Evolutionary conservation across 2,888 invertebrate genomes (phyloP).

Genomic region (Sesia apiformis): DNA sequence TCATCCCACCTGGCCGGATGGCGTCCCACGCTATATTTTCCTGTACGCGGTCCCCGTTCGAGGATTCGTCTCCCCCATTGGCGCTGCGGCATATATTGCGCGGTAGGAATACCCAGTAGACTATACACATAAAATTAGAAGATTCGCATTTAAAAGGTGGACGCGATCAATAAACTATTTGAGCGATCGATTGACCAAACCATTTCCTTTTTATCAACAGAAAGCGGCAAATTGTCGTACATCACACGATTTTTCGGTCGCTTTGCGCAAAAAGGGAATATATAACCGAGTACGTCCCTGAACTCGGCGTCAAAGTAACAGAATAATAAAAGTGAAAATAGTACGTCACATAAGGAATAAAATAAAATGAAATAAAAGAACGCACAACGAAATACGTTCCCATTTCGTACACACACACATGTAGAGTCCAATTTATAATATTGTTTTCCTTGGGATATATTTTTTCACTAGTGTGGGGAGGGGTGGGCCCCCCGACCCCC

Average conservation of each 20-base stretch:
- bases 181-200: background rate
- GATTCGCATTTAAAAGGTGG: no score
- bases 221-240: background rate
- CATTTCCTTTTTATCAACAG: background rate
- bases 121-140: no score
- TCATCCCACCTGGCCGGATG: no score
- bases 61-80: no score
- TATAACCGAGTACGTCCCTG: slow-evolving; percentile 1
- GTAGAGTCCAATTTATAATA: slow-evolving; percentile 68
- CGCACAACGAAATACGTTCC: slow-evolving; percentile 48
- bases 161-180: background rate
- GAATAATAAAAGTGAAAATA: slow-evolving; percentile 42
- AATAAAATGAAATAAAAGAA: slow-evolving; percentile 65
- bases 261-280: background rate
- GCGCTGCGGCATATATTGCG: no score
- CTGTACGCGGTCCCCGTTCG: no score
- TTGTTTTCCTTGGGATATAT: slow-evolving; percentile 73
- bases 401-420: slow-evolving; percentile 37
- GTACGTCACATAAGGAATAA: slow-evolving; percentile 56
- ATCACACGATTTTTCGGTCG: background rate
- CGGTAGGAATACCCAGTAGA: no score
- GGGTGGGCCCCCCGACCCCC: slow-evolving; percentile 16
- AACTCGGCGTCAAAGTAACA: slow-evolving; percentile 1
- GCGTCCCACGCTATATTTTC: no score
- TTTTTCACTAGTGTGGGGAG: slow-evolving; percentile 68